A percentile compares a stretch with the other conserved stretches of the same genome.
phyloP scores from a whole-genome alignment of 1,140 invertebrate genomes.

The Babylonia areolata region DNA sequence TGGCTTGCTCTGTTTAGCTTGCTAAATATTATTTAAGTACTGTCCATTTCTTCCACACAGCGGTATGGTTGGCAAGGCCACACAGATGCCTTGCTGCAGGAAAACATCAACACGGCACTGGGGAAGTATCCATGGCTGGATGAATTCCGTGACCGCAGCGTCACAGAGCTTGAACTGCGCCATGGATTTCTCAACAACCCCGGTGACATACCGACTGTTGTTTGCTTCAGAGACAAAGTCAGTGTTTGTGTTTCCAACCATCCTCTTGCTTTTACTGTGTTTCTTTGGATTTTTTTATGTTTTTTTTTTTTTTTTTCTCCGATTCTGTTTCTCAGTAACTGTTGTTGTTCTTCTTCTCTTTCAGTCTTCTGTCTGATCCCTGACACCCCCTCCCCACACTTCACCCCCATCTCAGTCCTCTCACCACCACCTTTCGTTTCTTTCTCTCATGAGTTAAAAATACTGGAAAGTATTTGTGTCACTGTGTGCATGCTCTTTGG shows the following conservation, averaged over 20 bases:
- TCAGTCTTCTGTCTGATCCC: conserved; percentile 16
- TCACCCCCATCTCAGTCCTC: neutral
- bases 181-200: conserved; percentile 70
- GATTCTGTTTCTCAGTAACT: conserved; percentile 18
- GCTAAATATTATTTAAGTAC: no score
- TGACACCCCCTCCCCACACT: conserved; percentile 2
- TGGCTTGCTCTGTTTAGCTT: no score
- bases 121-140: conserved; percentile 66
- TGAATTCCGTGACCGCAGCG: conserved; percentile 64
- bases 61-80: conserved; percentile 72
- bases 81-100: conserved; percentile 62
- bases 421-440: neutral
- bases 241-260: conserved; percentile 9
- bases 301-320: neutral
- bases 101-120: conserved; percentile 69
- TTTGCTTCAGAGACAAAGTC: conserved; percentile 72
- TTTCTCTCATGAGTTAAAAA: neutral
- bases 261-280: neutral
- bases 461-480: no score
- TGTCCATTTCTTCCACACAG: conserved; percentile 44
- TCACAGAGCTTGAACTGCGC: conserved; percentile 71
- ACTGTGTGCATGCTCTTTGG: neutral
- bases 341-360: conserved; percentile 26
- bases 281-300: neutral
- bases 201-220: conserved; percentile 61